These are phyloP conservation scores for Chelonoidis abingdonii DNA, from an alignment of 2,113 vertebrate species.

Conservation along the genomic window DNA sequence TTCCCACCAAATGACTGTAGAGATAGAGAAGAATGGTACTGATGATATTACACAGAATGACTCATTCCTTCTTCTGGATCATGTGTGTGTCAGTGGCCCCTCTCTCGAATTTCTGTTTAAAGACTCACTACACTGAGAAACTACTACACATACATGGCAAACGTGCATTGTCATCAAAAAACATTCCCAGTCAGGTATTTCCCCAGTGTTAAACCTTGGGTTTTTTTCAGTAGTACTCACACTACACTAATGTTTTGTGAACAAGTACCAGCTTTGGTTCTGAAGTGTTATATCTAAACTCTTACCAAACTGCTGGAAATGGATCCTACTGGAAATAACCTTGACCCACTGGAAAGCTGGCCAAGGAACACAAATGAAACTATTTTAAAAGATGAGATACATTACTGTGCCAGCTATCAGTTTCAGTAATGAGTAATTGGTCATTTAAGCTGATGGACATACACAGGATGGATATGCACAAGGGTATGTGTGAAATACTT, in stretches of 20 bases:
- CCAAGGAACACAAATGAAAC: neutral
- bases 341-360: neutral
- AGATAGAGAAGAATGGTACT: neutral
- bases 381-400: neutral
- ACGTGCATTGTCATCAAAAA: neutral
- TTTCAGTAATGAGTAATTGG: neutral
- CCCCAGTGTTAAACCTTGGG: neutral
- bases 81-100: neutral
- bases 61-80: neutral
- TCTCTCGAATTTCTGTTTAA: neutral
- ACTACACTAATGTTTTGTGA: neutral
- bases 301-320: neutral
- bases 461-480: constrained; percentile 13
- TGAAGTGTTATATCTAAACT: neutral
- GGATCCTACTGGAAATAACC: neutral
- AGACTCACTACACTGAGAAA: neutral
- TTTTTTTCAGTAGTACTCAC: neutral
- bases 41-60: neutral
- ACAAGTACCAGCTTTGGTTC: neutral
- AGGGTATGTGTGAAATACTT: neutral
- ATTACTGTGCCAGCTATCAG: neutral
- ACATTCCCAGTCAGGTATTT: neutral
- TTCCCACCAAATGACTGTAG: neutral
- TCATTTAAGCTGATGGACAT: constrained; percentile 4
- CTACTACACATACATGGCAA: neutral